Base-by-base conservation (phyloP, 1,140 invertebrate genomes). In the Branchinecta lynchi region DNA sequence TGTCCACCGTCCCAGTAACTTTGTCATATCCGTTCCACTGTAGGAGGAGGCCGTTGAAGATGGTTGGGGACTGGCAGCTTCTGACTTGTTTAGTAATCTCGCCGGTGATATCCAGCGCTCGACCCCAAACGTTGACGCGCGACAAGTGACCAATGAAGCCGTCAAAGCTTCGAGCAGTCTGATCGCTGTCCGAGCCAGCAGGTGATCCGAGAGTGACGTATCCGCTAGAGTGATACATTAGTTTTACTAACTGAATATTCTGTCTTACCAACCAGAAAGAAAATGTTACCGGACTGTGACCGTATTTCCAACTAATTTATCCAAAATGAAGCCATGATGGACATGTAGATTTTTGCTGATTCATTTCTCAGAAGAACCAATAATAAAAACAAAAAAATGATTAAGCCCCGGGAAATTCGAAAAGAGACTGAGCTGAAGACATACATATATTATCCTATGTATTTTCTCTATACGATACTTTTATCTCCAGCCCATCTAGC, bases 131-230 rank as follows among this genome's bases (percentile, higher is more conserved):
- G 81, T 97, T 93, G 32, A 96, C 88, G 79, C 96, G 93, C 43
- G 92, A 96, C 15, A 98, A 77, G 75, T 92, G 89, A 17, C 96
- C 96, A 81, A 93, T 89, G 86, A 98, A 98, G 9, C 93, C 92
- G 17, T 86, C 81, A 78, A 92, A 89, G 0, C 87, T 87, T 74
- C 89, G 90, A 0, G 87, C 84, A 74, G 87, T 88, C 8, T 85
- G 79, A 75, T 86, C 84, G 68, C 85, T 83, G 68, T 84, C 83
- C 69, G 84, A 83, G 66, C 75, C 74, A 17, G 78, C 75, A 44
- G 91, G 90, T 76, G 93, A 90, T 46, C 95, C 95, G 51, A 98
- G 80, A 8, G 91, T 91, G 21, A 93, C 84, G 92, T 93, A 98
- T 15, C 88, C 87, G 81, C 90, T 93, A 75, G 73, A 81, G 81